Percentiles rank a stretch among this genome's conserved stretches.
These are phyloP conservation scores for Meriones unguiculatus DNA, from an alignment of 2,113 vertebrate genomes.

Conservation along the genomic window DNA sequence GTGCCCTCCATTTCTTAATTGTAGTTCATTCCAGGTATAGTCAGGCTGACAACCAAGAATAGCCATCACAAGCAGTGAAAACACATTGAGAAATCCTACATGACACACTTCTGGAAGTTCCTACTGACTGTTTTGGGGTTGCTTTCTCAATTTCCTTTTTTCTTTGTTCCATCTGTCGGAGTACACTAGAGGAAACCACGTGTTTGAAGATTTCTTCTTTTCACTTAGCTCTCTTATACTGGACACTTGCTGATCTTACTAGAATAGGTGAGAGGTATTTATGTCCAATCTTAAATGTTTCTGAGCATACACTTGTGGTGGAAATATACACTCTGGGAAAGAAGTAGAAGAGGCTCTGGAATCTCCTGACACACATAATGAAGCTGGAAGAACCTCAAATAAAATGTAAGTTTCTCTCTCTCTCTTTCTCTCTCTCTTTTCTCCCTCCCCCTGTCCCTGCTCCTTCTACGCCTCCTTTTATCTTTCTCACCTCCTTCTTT, in stretches of 20 bases:
- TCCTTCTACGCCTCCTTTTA: background rate
- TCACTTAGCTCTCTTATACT: background rate
- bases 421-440: background rate
- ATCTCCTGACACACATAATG: conserved; percentile 25
- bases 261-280: background rate
- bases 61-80: background rate
- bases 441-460: background rate
- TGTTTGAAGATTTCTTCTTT: conserved; percentile 63
- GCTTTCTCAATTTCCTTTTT: conserved; percentile 72
- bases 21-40: no score
- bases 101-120: conserved; percentile 1
- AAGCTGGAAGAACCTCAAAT: background rate
- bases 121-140: background rate
- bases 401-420: conserved; percentile 54
- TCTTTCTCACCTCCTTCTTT: background rate
- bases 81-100: conserved; percentile 23
- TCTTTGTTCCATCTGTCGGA: conserved; percentile 3
- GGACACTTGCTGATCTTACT: background rate
- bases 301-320: conserved; percentile 23
- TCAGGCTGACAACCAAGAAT: no score
- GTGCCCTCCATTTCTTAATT: no score
- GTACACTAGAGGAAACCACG: conserved; percentile 23
- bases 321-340: background rate
- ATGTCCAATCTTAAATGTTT: background rate
- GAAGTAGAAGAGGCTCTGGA: background rate